Base-by-base conservation (phyloP, 2,797 vertebrate genomes). In the Pristis pectinata region DNA sequence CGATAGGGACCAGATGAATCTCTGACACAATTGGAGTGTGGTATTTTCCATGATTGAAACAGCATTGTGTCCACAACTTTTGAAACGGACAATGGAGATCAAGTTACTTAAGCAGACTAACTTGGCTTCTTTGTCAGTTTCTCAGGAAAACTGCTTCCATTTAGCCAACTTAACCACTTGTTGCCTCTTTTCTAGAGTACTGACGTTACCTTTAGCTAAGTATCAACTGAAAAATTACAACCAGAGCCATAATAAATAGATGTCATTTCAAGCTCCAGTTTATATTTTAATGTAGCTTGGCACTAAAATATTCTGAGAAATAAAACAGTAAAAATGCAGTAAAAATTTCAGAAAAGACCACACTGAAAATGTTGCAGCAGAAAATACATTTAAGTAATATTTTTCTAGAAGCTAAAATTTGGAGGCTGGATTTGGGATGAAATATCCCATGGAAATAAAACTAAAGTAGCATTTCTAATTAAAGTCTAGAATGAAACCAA, bases 331-430 rank as follows among this genome's bases (percentile, higher is more conserved):
- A n/a, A 77, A 53, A 64, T 34, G 27, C 56, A 87, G 59, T 30
- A 34, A 19, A 44, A 59, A 87, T 4, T 30, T 9, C 37, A 41
- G 44, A 59, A 56, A 87, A 56, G 79, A 82, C 79, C 17, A 19
- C 53, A 56, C 53, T 30, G 53, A 85, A 85, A 27, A 34, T 30
- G 9, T 53, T 30, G 44, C 83, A 83, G 49, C 24, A 53, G 83
- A 83, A 83, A 44, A 83, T 83, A 30, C 53, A 27, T 53, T 85
- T 56, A 85, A 85, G 56, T 85, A 85, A 56, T 27, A 85, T 85
- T 85, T 56, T 56, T 34, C 82, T 44, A 44, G 41, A 80, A 44
- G 41, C 41, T 80, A 49, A 49, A 83, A 49, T 53, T 49, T 30
- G 30, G 53, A 56, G 82, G 53, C 27, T 4, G 53, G 30, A 56